Evolutionary conservation across 2,113 vertebrate species (phyloP), one percentile per base, ranked within the genome.

Genomic region (Eurystomus gularis): DNA sequence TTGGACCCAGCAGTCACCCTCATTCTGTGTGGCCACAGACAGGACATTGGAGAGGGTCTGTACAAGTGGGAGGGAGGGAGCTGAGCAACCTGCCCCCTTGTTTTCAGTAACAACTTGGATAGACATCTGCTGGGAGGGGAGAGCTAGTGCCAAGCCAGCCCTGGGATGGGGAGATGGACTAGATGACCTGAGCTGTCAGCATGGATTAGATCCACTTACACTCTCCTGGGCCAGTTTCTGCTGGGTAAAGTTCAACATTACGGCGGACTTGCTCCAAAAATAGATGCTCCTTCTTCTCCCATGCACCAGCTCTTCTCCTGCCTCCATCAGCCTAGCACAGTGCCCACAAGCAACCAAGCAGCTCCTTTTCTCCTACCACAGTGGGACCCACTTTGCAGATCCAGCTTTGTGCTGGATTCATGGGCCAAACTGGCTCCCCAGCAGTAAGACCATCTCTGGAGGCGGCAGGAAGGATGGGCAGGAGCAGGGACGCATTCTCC

Each of bases 301-400:
- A 21, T 2, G 0, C 3, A 0, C 35, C 40, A 33, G 31, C 40
- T 60, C n/a, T 31, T 52, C 68, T 52, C 8, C 52, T 40, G 51
- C 9, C 61, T 60, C 80, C 19, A 1, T 11, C 57, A 77, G 44
- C 40, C 54, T 40, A 49, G 57, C 64, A 19, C 0, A 0, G 46
- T 5, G 18, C 21, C 33, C 40, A 8, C 26, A n/a, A n/a, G 48
- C 29, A 31, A 64, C 29, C 24, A 9, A 25, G 51, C 24, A 35
- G 60, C 39, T 66, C 39, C 57, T 48, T 46, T 40, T 10, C 8
- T 6, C 49, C 29, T 25, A 52, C 64, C 6, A 5, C 17, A 42
- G 42, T 42, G 42, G 42, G 42, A 42, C 42, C 42, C 42, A 42
- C 29, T 37, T 48, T 39, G 26, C 66, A 54, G 52, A 46, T 61